Conservation (phyloP, 2,113 vertebrate genomes). For the Coptodon rendalli region DNA sequence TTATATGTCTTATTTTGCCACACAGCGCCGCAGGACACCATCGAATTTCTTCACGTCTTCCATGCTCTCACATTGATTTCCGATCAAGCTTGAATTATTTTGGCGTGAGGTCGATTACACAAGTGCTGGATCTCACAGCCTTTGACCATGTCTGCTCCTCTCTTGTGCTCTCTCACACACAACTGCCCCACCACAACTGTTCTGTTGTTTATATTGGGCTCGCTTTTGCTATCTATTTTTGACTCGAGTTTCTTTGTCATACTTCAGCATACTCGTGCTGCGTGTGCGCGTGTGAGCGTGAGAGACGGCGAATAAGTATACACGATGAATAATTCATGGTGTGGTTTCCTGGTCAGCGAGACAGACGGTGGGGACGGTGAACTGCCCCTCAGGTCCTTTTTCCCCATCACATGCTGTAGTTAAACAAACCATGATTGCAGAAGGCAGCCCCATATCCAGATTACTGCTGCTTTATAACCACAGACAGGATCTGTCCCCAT, state of each 20-base stretch:
- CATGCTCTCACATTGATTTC: constrained; percentile 50
- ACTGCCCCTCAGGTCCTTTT: constrained; percentile 32
- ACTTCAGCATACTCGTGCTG: not conserved
- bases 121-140: constrained; percentile 23
- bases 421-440: constrained; percentile 43
- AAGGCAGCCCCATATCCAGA: not conserved
- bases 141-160: constrained; percentile 7
- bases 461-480: constrained; percentile 25
- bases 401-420: constrained; percentile 35
- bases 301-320: not conserved
- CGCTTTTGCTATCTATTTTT: not conserved
- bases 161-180: not conserved
- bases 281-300: not conserved
- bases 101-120: constrained; percentile 39
- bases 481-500: constrained; percentile 5
- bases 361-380: constrained; percentile 39
- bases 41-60: constrained; percentile 34
- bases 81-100: constrained; percentile 52
- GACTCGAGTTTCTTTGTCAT: not conserved
- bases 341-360: constrained; percentile 65
- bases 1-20: constrained; percentile 27
- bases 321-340: constrained; percentile 57
- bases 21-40: constrained; percentile 6
- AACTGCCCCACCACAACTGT: not conserved
- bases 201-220: not conserved